Conservation (phyloP, 1,140 invertebrate genomes). For the Achroia grisella region DNA sequence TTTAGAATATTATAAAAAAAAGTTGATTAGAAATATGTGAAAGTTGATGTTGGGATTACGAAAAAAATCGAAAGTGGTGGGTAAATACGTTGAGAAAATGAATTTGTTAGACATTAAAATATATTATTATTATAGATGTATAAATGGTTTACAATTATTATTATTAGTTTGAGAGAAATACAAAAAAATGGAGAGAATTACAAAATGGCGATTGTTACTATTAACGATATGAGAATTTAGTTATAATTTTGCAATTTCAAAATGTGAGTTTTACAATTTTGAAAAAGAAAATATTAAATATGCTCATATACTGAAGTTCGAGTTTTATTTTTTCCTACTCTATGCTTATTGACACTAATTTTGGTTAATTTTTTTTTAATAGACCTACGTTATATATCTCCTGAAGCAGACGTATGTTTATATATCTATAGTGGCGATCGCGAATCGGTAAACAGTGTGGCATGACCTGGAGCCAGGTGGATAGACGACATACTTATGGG, state of each 20-base stretch:
- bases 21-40: conserved; percentile 57
- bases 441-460: no score
- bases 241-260: conserved; percentile 74
- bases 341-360: no score
- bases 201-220: conserved; percentile 69
- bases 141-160: conserved; percentile 70
- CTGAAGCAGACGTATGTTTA: no score
- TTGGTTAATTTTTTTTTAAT: no score
- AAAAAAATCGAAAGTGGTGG: conserved; percentile 48
- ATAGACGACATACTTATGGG: no score
- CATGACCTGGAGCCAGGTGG: no score
- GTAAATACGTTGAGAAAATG: conserved; percentile 59
- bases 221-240: conserved; percentile 72
- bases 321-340: conserved; percentile 40
- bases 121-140: conserved; percentile 72
- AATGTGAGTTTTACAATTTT: conserved; percentile 74
- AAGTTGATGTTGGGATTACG: conserved; percentile 59
- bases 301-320: conserved; percentile 58
- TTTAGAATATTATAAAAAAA: conserved; percentile 63
- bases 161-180: conserved; percentile 66
- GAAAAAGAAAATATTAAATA: conserved; percentile 73
- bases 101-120: conserved; percentile 71
- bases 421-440: no score
- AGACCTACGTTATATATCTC: no score
- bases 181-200: conserved; percentile 43